Conservation (phyloP, 2,797 vertebrate species). For the Acanthurus lineatus region DNA sequence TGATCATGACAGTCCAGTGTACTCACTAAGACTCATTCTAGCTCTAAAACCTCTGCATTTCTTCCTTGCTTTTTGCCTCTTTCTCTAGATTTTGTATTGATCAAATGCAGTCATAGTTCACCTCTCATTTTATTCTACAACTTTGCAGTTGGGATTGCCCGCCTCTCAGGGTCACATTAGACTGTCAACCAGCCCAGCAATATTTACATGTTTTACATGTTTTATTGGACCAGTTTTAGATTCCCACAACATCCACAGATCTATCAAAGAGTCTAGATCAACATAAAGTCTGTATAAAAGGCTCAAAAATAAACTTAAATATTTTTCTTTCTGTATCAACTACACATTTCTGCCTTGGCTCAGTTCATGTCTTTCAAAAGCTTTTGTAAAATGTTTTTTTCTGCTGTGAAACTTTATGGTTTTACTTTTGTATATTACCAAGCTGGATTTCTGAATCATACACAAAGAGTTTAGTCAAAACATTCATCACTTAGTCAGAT, state of each 20-base stretch:
- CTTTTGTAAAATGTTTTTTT: constrained; percentile 27
- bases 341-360: constrained; percentile 2
- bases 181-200: constrained; percentile 24
- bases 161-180: constrained; percentile 10
- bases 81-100: constrained; percentile 41
- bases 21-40: constrained; percentile 40
- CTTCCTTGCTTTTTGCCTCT: constrained; percentile 38
- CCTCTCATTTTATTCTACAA: constrained; percentile 24
- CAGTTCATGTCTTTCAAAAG: constrained; percentile 17
- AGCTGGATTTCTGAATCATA: constrained; percentile 26
- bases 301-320: neutral
- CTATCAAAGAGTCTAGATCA: neutral
- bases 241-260: neutral
- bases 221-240: neutral
- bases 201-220: neutral
- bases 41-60: constrained; percentile 18
- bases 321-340: neutral
- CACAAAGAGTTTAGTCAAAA: neutral
- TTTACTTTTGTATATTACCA: constrained; percentile 16
- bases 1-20: constrained; percentile 40
- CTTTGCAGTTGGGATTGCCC: constrained; percentile 39
- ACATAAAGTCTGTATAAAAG: neutral
- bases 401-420: constrained; percentile 5
- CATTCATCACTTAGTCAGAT: constrained; percentile 12
- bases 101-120: constrained; percentile 33